Evolutionary conservation across 2,113 vertebrate species (phyloP).

Genomic region (Ploceus nigricollis): DNA sequence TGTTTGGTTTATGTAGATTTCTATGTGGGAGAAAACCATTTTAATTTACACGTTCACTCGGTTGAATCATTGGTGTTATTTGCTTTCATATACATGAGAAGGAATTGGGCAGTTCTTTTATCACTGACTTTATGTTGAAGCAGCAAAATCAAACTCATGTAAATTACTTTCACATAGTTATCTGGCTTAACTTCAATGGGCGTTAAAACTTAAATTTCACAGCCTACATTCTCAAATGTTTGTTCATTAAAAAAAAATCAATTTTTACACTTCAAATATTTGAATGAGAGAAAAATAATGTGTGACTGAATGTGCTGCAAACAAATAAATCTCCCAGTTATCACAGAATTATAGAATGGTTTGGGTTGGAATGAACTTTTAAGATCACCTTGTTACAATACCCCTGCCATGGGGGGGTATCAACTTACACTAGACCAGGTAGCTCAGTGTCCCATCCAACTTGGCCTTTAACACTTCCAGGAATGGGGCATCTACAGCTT

Average conservation of each 20-base stretch:
- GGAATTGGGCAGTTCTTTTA: slow-evolving; percentile 7
- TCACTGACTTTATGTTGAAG: neutral
- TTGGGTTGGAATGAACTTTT: neutral
- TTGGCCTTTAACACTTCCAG: neutral
- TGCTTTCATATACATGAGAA: neutral
- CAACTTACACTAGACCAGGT: neutral
- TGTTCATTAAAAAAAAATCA: neutral
- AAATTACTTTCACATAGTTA: neutral
- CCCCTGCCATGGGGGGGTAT: fast-evolving
- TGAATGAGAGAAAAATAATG: neutral
- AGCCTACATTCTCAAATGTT: neutral
- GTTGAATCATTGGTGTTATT: neutral
- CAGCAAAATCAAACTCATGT: neutral
- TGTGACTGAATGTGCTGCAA: neutral
- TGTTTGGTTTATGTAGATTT: slow-evolving; percentile 15
- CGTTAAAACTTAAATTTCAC: neutral
- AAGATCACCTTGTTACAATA: neutral
- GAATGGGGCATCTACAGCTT: neutral
- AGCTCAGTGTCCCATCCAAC: neutral
- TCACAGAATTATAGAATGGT: neutral
- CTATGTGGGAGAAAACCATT: slow-evolving; percentile 16
- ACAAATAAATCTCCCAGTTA: neutral
- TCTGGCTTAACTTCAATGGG: neutral
- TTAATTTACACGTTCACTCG: neutral
- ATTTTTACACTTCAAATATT: neutral